Evolutionary conservation across 2,888 invertebrate species (phyloP).

Genomic region (Busseola fusca): DNA sequence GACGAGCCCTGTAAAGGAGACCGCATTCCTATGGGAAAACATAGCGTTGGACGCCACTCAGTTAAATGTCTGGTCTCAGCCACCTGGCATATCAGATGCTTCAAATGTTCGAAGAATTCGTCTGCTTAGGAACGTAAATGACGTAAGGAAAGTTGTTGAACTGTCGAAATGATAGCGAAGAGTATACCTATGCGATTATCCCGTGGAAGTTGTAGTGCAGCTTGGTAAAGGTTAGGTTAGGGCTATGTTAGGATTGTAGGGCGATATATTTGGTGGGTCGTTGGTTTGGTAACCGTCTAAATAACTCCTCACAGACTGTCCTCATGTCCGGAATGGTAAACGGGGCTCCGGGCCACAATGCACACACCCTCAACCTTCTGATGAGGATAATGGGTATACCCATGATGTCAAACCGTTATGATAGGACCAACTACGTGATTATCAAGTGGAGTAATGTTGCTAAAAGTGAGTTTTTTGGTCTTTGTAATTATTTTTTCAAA

Average conservation of each 20-base stretch:
- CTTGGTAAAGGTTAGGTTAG: not conserved
- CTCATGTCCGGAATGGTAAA: conserved; percentile 62
- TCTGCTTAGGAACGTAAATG: too few species aligned
- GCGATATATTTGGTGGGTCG: not conserved
- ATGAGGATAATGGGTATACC: conserved; percentile 75
- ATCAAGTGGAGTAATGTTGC: conserved; percentile 91
- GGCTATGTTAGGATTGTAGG: too few species aligned
- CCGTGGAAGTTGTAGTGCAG: not conserved
- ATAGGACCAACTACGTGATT: conserved; percentile 91
- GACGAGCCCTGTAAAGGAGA: too few species aligned
- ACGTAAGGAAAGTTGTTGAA: too few species aligned
- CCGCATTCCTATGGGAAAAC: not conserved
- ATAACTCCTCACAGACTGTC: conserved; percentile 63
- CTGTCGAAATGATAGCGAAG: not conserved
- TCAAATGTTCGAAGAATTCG: too few species aligned
- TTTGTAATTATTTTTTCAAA: not conserved
- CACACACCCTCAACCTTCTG: conserved; percentile 72
- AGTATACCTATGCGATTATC: not conserved
- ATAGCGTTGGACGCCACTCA: not conserved
- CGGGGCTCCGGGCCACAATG: conserved; percentile 74
- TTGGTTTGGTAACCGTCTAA: not conserved
- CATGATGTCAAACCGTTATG: conserved; percentile 90
- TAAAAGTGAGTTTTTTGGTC: conserved; percentile 77
- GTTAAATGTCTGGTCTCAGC: not conserved
- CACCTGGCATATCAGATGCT: not conserved